phyloP scores from a whole-genome alignment of 2,797 vertebrate genomes.

The Menidia menidia region DNA sequence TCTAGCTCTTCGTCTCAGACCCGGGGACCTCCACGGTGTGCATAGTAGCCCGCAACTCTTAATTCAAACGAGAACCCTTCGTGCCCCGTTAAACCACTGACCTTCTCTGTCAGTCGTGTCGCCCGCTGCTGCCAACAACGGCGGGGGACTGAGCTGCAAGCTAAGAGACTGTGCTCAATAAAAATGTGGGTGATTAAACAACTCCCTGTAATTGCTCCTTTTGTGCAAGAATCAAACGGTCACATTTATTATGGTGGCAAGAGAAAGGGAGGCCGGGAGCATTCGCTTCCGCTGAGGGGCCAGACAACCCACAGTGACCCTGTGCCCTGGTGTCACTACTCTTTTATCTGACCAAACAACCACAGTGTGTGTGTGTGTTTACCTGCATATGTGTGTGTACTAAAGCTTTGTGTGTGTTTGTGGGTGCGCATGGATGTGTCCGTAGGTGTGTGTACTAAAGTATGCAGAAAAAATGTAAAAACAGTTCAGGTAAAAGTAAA shows the following conservation, averaged over 20 bases:
- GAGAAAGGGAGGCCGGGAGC: constrained; percentile 51
- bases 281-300: constrained; percentile 58
- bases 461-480: constrained; percentile 56
- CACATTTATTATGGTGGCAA: constrained; percentile 69
- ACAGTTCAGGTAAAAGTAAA: constrained; percentile 5
- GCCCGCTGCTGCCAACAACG: constrained; percentile 53
- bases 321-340: constrained; percentile 69
- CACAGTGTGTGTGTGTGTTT: constrained; percentile 55
- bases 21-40: constrained; percentile 61
- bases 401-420: constrained; percentile 30
- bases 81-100: constrained; percentile 80
- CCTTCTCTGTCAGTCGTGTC: constrained; percentile 81
- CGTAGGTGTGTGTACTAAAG: constrained; percentile 39
- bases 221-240: constrained; percentile 78
- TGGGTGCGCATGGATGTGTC: constrained; percentile 9
- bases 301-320: constrained; percentile 71
- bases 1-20: constrained; percentile 73
- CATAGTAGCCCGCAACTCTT: constrained; percentile 69
- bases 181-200: constrained; percentile 84
- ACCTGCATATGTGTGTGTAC: constrained; percentile 34
- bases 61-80: constrained; percentile 76
- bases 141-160: constrained; percentile 77
- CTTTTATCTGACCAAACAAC: constrained; percentile 79
- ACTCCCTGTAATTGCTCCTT: constrained; percentile 83
- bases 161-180: constrained; percentile 79